These are phyloP conservation scores for Leguminivora glycinivorella DNA, from an alignment of 1,140 invertebrate species.

Conservation along the genomic window DNA sequence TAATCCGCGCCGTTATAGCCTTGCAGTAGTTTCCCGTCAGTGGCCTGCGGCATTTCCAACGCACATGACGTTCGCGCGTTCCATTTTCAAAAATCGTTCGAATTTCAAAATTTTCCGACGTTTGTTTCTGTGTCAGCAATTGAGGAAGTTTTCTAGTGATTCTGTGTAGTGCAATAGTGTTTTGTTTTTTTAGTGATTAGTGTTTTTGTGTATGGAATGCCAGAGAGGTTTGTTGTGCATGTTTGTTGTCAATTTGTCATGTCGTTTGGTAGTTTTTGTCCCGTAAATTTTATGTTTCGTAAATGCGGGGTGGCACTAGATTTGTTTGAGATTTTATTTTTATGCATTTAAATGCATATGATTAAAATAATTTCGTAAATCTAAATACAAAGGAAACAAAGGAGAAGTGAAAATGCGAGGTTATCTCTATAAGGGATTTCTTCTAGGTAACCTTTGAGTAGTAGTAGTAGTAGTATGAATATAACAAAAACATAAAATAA, in stretches of 20 bases:
- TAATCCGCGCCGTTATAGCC: slow-evolving; percentile 33
- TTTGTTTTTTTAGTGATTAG: background rate
- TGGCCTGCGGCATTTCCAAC: slow-evolving; percentile 43
- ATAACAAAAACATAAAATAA: no score
- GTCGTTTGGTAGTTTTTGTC: background rate
- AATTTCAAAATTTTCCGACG: background rate
- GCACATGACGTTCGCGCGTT: slow-evolving; percentile 31
- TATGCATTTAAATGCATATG: no score
- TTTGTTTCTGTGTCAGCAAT: background rate
- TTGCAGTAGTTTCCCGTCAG: slow-evolving; percentile 42
- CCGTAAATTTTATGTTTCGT: slow-evolving; percentile 4
- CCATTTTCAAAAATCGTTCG: background rate
- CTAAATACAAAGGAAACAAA: no score
- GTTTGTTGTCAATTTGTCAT: background rate
- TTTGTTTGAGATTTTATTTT: background rate
- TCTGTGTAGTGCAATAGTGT: background rate
- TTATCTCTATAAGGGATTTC: no score
- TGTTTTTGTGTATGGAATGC: slow-evolving; percentile 13
- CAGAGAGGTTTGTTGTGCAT: slow-evolving; percentile 3
- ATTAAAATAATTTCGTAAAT: no score
- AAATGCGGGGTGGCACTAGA: background rate
- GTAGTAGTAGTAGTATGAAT: no score
- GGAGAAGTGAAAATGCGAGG: no score
- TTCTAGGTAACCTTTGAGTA: no score
- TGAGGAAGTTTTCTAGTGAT: background rate